phyloP scores from a whole-genome alignment of 2,113 vertebrate genomes.

The Channa maculata region DNA sequence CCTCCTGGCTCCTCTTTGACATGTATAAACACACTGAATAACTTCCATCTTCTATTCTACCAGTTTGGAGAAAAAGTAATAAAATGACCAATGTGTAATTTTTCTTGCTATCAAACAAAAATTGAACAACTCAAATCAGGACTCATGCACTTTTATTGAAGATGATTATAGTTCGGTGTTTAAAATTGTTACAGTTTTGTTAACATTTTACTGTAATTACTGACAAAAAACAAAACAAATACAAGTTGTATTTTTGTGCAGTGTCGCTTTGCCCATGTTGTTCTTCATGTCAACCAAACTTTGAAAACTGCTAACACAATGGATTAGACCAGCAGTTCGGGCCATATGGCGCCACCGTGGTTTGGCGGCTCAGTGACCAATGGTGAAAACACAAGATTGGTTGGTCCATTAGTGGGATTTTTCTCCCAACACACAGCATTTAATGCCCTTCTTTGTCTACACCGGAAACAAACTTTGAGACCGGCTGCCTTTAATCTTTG shows the following conservation, averaged over 20 bases:
- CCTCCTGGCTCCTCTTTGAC: too few relatives aligned
- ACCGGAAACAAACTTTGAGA: conserved; percentile 35
- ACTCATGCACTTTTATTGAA: too few relatives aligned
- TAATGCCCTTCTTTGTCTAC: conserved; percentile 44
- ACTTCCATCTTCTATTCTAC: too few relatives aligned
- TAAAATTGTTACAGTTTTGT: too few relatives aligned
- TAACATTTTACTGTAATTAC: too few relatives aligned
- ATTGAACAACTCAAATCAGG: too few relatives aligned
- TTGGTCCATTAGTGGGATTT: conserved; percentile 62
- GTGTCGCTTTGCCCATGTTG: conserved; percentile 2
- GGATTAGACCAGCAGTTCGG: conserved; percentile 54
- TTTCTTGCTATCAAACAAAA: too few relatives aligned
- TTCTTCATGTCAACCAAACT: conserved; percentile 52
- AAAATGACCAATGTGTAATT: too few relatives aligned
- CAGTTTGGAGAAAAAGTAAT: too few relatives aligned
- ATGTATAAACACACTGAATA: too few relatives aligned
- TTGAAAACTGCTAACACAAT: conserved; percentile 66
- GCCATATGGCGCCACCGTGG: conserved; percentile 70
- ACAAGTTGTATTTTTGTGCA: neutral
- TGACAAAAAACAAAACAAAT: neutral
- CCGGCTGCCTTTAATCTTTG: conserved; percentile 51
- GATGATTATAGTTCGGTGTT: too few relatives aligned
- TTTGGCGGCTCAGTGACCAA: conserved; percentile 65
- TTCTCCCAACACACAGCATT: conserved; percentile 44
- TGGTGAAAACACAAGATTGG: conserved; percentile 61